phyloP scores from a whole-genome alignment of 2,888 invertebrate species.

The Calameuta idolon region DNA sequence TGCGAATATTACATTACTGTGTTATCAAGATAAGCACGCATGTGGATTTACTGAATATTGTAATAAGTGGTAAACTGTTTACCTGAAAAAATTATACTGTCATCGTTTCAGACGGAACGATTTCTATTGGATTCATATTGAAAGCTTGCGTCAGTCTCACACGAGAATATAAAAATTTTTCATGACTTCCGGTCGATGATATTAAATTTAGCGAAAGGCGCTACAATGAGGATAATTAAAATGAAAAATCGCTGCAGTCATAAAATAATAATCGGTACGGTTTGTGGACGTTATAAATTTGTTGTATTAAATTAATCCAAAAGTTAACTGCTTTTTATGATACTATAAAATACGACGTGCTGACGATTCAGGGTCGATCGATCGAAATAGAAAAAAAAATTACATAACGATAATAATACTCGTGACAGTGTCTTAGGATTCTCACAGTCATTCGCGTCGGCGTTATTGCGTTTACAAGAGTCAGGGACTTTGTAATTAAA shows the following conservation, averaged over 20 bases:
- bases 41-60: background rate
- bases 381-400: background rate
- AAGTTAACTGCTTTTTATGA: background rate
- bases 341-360: no score
- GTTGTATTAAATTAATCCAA: background rate
- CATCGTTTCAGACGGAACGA: background rate
- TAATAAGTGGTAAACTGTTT: background rate
- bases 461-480: background rate
- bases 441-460: background rate
- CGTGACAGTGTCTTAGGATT: background rate
- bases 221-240: background rate
- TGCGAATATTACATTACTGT: background rate
- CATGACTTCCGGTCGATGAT: background rate
- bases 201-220: background rate
- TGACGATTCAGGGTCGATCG: background rate
- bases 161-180: background rate
- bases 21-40: background rate
- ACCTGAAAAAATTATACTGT: background rate
- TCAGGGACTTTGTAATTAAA: background rate
- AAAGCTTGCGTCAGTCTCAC: background rate
- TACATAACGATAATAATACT: background rate
- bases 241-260: background rate
- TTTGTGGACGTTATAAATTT: background rate
- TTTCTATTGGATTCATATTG: background rate
- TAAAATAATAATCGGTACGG: background rate